A percentile compares a stretch with the other conserved stretches of the same genome.
These are phyloP conservation scores for Anser brachyrhynchus DNA, from an alignment of 2,113 vertebrate genomes.

Conservation along the genomic window DNA sequence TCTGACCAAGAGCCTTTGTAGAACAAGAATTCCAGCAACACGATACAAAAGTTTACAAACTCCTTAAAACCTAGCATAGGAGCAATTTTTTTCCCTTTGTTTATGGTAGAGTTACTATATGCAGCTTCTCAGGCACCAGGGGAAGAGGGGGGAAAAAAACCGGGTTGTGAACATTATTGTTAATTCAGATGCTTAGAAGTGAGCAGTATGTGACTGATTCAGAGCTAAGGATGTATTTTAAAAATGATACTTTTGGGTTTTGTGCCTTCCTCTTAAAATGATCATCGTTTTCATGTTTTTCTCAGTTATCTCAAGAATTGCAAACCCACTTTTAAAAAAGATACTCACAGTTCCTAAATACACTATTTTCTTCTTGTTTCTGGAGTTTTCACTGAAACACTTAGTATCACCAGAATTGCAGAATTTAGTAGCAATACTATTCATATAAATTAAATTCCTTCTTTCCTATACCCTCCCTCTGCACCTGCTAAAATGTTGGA, in stretches of 20 bases:
- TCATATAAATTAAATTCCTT: background rate
- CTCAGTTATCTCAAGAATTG: background rate
- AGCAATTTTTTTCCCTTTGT: background rate
- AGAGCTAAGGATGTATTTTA: background rate
- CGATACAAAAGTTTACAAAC: constrained; percentile 64
- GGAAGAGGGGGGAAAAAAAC: background rate
- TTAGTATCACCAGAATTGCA: background rate
- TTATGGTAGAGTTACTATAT: background rate
- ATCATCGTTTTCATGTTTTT: background rate
- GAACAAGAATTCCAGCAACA: constrained; percentile 52
- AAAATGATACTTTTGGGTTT: background rate
- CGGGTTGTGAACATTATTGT: background rate
- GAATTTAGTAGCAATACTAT: background rate
- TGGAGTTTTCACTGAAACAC: background rate
- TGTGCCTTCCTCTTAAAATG: background rate
- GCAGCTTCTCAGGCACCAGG: background rate
- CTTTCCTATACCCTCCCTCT: background rate
- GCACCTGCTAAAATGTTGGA: background rate
- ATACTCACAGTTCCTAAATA: background rate
- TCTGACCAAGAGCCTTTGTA: background rate
- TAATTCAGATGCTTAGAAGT: constrained; percentile 23
- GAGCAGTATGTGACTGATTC: background rate
- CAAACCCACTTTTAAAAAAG: background rate
- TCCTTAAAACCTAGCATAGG: background rate
- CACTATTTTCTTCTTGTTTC: background rate